phyloP scores from a whole-genome alignment of 30 jellyfish, hydroid and myxozoan genomes.

The Hydra vulgaris region DNA sequence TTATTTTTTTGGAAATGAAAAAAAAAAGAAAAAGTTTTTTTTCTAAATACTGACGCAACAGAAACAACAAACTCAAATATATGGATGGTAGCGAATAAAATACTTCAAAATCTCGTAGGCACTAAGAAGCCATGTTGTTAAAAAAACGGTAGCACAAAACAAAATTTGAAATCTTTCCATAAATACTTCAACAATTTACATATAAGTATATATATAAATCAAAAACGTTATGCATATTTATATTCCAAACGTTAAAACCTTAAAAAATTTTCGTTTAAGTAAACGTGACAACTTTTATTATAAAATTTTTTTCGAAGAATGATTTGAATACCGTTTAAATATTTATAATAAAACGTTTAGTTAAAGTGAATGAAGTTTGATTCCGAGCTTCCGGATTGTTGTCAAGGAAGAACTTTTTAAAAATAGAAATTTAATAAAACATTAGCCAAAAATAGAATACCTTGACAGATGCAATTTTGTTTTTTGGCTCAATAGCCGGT shows the following conservation, averaged over 20 bases:
- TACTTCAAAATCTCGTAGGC: slow-evolving; percentile 2
- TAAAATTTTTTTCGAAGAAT: not conserved
- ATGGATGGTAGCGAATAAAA: slow-evolving; percentile 8
- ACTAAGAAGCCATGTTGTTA: not conserved
- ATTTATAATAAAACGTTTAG: not conserved
- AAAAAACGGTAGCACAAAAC: not conserved
- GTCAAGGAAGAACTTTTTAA: not conserved
- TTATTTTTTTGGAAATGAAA: too few species aligned
- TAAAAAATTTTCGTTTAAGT: not conserved
- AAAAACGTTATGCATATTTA: not conserved
- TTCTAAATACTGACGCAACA: not conserved
- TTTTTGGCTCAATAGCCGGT: slow-evolving; percentile 60
- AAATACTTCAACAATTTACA: not conserved
- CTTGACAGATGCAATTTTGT: slow-evolving; percentile 26
- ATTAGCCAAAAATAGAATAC: too few species aligned
- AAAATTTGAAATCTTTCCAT: slow-evolving; percentile 7
- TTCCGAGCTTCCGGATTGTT: not conserved
- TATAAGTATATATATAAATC: not conserved
- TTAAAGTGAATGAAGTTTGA: not conserved
- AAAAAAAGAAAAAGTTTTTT: too few species aligned
- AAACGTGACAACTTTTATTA: not conserved
- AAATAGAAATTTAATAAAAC: not conserved
- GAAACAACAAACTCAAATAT: not conserved
- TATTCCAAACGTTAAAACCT: not conserved
- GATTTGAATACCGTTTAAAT: not conserved